phyloP scores from a whole-genome alignment of 2,797 vertebrate species.

The Thalassophryne amazonica region DNA sequence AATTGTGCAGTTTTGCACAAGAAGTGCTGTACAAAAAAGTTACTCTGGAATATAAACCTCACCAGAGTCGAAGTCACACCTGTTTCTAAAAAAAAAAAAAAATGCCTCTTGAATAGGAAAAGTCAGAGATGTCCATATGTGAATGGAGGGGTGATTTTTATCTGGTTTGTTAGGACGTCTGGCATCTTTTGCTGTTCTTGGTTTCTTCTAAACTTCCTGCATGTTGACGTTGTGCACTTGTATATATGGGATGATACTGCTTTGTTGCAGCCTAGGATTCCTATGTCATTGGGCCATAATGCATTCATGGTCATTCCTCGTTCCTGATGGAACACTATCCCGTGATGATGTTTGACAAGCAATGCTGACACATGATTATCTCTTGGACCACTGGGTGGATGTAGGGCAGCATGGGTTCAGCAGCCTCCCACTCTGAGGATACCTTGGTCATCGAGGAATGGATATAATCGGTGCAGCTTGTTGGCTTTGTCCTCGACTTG shows the following conservation, averaged over 20 bases:
- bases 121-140: too few relatives aligned
- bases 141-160: too few relatives aligned
- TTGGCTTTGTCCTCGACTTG: neutral
- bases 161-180: too few relatives aligned
- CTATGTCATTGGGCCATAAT: neutral
- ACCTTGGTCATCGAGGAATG: conserved; percentile 13
- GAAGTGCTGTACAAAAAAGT: too few relatives aligned
- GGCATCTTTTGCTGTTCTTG: too few relatives aligned
- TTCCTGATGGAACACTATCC: conserved; percentile 3
- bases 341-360: conserved; percentile 1
- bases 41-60: too few relatives aligned
- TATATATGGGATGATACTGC: conserved; percentile 3
- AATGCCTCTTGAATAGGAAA: too few relatives aligned
- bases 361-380: neutral
- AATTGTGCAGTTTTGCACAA: too few relatives aligned
- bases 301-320: conserved; percentile 2
- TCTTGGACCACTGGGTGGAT: conserved; percentile 11
- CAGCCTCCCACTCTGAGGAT: conserved; percentile 19
- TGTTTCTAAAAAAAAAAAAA: too few relatives aligned
- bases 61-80: too few relatives aligned
- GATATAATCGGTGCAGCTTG: conserved; percentile 1
- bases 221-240: too few relatives aligned
- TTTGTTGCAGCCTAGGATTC: conserved; percentile 13
- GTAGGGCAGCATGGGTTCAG: neutral
- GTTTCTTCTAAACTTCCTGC: too few relatives aligned